These are phyloP conservation scores for Bombus fervidus DNA, from an alignment of 1,140 invertebrate species.

Conservation along the genomic window DNA sequence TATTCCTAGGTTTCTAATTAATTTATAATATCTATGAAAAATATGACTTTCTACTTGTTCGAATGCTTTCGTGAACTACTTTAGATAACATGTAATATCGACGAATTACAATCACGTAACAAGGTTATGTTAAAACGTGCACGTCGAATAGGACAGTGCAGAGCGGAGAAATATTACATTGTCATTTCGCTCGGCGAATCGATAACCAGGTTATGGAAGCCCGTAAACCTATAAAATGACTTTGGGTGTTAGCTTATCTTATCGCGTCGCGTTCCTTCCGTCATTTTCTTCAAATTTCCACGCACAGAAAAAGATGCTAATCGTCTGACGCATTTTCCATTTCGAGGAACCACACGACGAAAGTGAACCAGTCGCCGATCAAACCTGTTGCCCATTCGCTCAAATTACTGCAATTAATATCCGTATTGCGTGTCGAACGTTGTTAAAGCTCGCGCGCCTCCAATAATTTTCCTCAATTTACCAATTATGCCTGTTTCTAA, in stretches of 20 bases:
- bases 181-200: background rate
- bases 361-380: background rate
- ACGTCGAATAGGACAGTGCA: background rate
- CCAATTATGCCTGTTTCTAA: background rate
- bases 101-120: background rate
- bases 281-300: background rate
- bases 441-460: background rate
- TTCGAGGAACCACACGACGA: background rate
- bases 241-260: conserved; percentile 8
- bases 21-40: too few relatives aligned
- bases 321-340: background rate
- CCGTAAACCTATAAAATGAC: conserved; percentile 10
- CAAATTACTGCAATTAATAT: conserved; percentile 44
- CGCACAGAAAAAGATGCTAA: too few relatives aligned
- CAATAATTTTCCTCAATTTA: background rate
- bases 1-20: too few relatives aligned
- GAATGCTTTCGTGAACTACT: background rate
- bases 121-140: background rate
- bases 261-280: background rate
- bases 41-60: too few relatives aligned
- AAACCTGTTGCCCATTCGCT: conserved; percentile 38
- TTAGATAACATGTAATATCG: background rate
- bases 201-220: conserved; percentile 33
- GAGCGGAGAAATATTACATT: background rate
- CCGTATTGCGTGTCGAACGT: conserved; percentile 32